Evolutionary conservation across 2,113 vertebrate species (phyloP), one percentile per base, ranked within the genome.

Genomic region (Pluvialis apricaria): DNA sequence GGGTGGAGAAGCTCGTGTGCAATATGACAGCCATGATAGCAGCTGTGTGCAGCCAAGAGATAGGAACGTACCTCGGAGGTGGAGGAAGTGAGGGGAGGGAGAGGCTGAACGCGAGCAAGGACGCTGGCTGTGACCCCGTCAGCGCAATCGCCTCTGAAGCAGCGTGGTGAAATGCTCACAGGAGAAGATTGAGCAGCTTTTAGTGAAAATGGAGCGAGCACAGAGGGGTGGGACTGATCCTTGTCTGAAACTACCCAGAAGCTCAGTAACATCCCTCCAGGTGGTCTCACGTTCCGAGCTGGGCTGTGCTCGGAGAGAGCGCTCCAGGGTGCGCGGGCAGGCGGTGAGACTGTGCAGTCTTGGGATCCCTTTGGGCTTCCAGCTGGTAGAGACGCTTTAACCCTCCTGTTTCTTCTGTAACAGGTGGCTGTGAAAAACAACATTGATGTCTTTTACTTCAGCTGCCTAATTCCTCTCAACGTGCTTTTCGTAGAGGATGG

Each of bases 351-450:
- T 12, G 7, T 2, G 4, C 7, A 4, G 16, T 38, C n/a, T 15
- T 57, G 70, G 61, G 38, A 40, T 92, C 57, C 65, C 49, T 80
- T 51, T 61, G 58, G 13, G 18, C 65, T 87, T 91, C 26, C 57
- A 95, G 90, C 62, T 79, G 85, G 10, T 5, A 25, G 51, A 91
- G 58, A 38, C 54, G n/a, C 70, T 80, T 77, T 96, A 82, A 98
- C 92, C 94, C 76, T 32, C 34, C 72, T 66, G 20, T 42, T 94
- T 97, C 85, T 96, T 96, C 96, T 62, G 1, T 94, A 44, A 57
- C 98, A 99, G 99, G 99, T 99, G 98, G 99, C 99, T 88, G 99
- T 99, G 97, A 99, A 99, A 98, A 99, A 99, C 98, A 99, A 96
- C 97, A 99, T 99, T 4, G 99, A 99, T 49, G 99, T 99, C 81